Conservation (phyloP, 2,888 invertebrate genomes). For the Drosophila borealis region DNA sequence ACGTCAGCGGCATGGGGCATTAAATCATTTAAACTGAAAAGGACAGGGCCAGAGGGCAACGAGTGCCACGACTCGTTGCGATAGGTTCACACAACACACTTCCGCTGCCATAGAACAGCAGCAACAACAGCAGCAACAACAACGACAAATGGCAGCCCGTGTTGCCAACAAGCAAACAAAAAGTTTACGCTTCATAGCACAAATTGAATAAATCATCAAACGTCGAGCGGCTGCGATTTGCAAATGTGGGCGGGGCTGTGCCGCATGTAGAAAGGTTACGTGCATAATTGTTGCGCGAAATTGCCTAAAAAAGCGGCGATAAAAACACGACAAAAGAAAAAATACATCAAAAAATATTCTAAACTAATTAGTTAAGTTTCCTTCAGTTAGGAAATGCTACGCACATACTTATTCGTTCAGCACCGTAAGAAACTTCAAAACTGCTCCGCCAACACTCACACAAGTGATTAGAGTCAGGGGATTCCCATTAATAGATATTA, state of each 20-base stretch:
- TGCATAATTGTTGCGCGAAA: conserved; percentile 68
- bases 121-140: conserved; percentile 10
- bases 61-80: conserved; percentile 35
- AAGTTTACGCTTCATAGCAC: conserved; percentile 76
- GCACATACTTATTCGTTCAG: neutral
- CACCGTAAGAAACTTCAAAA: no score
- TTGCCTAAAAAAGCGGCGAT: conserved; percentile 34
- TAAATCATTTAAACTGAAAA: conserved; percentile 46
- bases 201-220: conserved; percentile 78
- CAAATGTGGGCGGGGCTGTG: conserved; percentile 6
- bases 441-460: no score
- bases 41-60: conserved; percentile 22
- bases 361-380: neutral
- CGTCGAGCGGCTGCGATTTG: conserved; percentile 48
- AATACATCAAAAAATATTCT: neutral
- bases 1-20: conserved; percentile 40
- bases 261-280: conserved; percentile 33
- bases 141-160: conserved; percentile 13
- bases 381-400: neutral
- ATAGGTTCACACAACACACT: conserved; percentile 66
- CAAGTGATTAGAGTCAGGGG: no score
- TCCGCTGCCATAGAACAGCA: conserved; percentile 50
- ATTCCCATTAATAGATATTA: no score
- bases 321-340: conserved; percentile 11
- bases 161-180: conserved; percentile 62